Base-by-base conservation (phyloP, 2,113 vertebrate genomes). In the Macaca nemestrina region DNA sequence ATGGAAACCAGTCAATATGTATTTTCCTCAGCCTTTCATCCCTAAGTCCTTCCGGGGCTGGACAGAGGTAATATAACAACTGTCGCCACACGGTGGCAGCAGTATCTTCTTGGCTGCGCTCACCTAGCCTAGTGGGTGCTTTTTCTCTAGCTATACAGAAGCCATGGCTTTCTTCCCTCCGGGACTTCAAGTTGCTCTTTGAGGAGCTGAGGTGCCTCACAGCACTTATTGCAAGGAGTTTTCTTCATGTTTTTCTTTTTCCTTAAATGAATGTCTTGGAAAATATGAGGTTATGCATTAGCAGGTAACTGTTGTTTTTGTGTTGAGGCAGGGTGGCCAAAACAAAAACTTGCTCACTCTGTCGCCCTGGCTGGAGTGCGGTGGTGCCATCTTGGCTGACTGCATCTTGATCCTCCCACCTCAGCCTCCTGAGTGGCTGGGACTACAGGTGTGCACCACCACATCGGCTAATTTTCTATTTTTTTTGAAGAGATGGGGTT, bases 31-130 rank as follows among this genome's bases (percentile, higher is more conserved):
- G 43, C 0, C 11, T 3, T 32, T 88, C 30, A 4, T 40, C 52
- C 4, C 0, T 0, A 17, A n/a, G 23, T 52, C 40, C 70, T 76
- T 43, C 30, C 13, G 23, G 8, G 3, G 18, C 20, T 5, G 18
- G 70, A 72, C 32, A 43, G 12, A 94, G 52, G 16, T 22, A 27
- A 4, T n/a, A 3, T 25, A 70, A 70, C 9, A 76, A 14, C 35
- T 55, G 16, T 10, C 1, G 18, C 97, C 98, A 95, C 96, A 22
- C 14, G 98, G 94, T 97, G 98, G 98, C 97, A 97, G 98, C 94
- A 95, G 17, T 35, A 59, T 32, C 95, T 83, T 13, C 97, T 81
- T 10, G 55, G 57, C 94, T 73, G 55, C 32, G 32, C 23, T 80
- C n/a, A 9, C 40, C 27, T 38, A 52, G 59, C 67, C 45, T 13